phyloP scores from a whole-genome alignment of 2,113 vertebrate genomes.

The Pristiophorus japonicus region DNA sequence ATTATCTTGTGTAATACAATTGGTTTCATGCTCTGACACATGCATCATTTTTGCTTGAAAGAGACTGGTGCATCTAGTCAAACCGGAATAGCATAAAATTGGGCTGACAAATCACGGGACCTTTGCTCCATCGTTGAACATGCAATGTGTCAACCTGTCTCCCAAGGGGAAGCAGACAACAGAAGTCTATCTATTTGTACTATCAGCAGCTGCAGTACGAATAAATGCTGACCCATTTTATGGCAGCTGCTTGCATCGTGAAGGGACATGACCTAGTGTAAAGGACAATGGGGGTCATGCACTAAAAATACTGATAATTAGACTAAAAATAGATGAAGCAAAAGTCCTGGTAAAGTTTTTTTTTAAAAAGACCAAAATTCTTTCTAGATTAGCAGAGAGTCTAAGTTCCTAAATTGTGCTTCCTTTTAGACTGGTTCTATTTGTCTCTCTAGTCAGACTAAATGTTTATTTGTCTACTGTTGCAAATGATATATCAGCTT shows the following conservation, averaged over 20 bases:
- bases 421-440: neutral
- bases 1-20: constrained; percentile 66
- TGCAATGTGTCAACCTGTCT: constrained; percentile 60
- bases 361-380: neutral
- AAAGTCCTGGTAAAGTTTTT: neutral
- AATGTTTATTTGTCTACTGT: too few species aligned
- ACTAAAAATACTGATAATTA: constrained; percentile 59
- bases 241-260: constrained; percentile 93
- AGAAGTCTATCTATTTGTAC: constrained; percentile 61
- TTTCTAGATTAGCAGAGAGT: neutral
- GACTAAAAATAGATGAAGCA: constrained; percentile 60
- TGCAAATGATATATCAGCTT: neutral
- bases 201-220: constrained; percentile 58
- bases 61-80: constrained; percentile 61
- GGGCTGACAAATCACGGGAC: constrained; percentile 64
- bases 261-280: constrained; percentile 63
- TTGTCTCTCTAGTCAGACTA: neutral
- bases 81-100: constrained; percentile 70
- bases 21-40: constrained; percentile 73
- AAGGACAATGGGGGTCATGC: constrained; percentile 61
- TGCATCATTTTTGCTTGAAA: constrained; percentile 76
- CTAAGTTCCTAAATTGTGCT: neutral
- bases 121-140: constrained; percentile 61
- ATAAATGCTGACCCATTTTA: constrained; percentile 63
- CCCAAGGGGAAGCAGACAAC: constrained; percentile 56